Conservation (phyloP, 2,888 invertebrate genomes). For the Arctia plantaginis region DNA sequence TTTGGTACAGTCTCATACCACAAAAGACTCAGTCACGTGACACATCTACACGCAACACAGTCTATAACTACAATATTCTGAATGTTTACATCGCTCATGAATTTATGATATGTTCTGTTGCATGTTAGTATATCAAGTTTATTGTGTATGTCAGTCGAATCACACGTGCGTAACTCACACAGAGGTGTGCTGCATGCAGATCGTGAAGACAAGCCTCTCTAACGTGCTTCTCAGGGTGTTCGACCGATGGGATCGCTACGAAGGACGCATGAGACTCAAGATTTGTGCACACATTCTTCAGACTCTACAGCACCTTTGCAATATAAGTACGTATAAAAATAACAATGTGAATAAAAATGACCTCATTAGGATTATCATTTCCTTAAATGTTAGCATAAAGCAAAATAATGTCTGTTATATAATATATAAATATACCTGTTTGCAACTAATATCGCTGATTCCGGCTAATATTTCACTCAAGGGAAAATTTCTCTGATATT, state of each 20-base stretch:
- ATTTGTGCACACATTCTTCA: constrained; percentile 87
- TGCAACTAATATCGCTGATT: neutral
- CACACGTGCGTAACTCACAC: constrained; percentile 80
- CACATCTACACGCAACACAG: constrained; percentile 38
- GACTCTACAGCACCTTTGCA: constrained; percentile 87
- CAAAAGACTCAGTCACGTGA: constrained; percentile 23
- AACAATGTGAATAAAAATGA: neutral
- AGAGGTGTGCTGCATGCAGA: constrained; percentile 88
- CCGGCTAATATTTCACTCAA: neutral
- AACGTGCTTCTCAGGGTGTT: constrained; percentile 86
- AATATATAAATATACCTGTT: too few relatives aligned
- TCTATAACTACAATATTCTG: constrained; percentile 23
- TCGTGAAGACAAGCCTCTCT: constrained; percentile 87
- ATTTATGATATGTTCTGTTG: constrained; percentile 55
- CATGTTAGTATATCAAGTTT: constrained; percentile 56
- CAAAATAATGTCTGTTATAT: neutral
- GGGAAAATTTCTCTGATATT: neutral
- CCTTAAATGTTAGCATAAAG: neutral
- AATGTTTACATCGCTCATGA: constrained; percentile 42
- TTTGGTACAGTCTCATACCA: constrained; percentile 46
- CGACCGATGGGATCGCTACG: constrained; percentile 88
- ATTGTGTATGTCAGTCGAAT: constrained; percentile 65
- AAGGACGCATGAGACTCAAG: constrained; percentile 87
- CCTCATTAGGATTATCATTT: neutral
- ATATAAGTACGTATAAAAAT: constrained; percentile 84